phyloP scores from a whole-genome alignment of 2,797 vertebrate genomes.

The Acomys russatus region DNA sequence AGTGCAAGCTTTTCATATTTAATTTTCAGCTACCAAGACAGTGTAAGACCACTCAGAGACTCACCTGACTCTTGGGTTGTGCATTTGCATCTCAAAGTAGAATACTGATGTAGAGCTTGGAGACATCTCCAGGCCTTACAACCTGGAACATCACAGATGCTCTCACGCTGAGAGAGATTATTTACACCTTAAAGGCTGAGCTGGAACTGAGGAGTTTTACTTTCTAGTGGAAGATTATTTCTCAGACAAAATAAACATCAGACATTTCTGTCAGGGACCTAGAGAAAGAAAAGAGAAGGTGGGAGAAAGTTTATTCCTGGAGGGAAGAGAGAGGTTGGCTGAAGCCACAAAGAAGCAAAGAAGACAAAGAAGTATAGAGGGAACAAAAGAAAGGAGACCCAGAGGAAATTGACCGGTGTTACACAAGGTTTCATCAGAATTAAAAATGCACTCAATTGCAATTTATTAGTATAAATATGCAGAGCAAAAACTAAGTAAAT shows the following conservation, averaged over 20 bases:
- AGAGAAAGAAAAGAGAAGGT: not conserved
- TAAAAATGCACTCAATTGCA: not conserved
- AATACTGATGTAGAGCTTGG: not conserved
- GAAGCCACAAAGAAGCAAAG: not conserved
- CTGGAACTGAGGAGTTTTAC: not conserved
- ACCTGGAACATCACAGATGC: not conserved
- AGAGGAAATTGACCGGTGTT: conserved; percentile 58
- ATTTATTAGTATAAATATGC: conserved; percentile 72
- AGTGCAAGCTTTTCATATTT: not conserved
- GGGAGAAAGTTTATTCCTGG: not conserved
- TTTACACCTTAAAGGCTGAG: not conserved
- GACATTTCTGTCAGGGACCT: not conserved
- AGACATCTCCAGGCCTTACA: not conserved
- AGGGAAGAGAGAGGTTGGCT: not conserved
- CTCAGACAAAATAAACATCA: conserved; percentile 54
- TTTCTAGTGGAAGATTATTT: not conserved
- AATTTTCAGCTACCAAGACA: not conserved
- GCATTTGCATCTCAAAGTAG: not conserved
- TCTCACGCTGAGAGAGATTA: too few relatives aligned
- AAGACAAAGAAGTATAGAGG: conserved; percentile 6
- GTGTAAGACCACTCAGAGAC: not conserved
- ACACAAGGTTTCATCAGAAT: conserved; percentile 51
- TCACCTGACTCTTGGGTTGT: not conserved
- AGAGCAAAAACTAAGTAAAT: not conserved
- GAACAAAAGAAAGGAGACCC: conserved; percentile 53